Percentiles rank a stretch among this genome's conserved stretches.
Conservation (phyloP, 2,888 invertebrate species). For the Polyommatus iphigenia region DNA sequence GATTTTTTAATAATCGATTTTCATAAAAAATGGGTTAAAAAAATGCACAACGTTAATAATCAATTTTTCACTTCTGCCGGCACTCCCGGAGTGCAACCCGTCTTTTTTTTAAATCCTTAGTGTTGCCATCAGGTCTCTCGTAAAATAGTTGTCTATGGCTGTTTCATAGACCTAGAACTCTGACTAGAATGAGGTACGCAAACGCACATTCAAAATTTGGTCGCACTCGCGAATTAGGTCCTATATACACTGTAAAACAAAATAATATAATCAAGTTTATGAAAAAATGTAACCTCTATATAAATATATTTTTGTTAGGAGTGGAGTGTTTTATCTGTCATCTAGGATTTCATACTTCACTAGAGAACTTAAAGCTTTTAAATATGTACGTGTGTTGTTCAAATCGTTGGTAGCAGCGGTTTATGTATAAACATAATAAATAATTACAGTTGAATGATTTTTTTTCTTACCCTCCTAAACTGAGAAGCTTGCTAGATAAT, state of each 20-base stretch:
- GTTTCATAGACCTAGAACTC: neutral
- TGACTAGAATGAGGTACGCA: neutral
- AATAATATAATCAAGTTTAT: slow-evolving; percentile 24
- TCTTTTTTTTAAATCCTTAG: neutral
- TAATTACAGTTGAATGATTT: slow-evolving; percentile 52
- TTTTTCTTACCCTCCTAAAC: slow-evolving; percentile 46
- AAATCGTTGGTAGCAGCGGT: slow-evolving; percentile 60
- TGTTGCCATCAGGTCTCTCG: slow-evolving; percentile 21
- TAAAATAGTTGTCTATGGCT: slow-evolving; percentile 24
- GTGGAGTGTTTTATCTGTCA: slow-evolving; percentile 53
- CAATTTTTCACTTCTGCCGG: too few relatives aligned
- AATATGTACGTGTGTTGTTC: slow-evolving; percentile 66
- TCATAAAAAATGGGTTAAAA: too few relatives aligned
- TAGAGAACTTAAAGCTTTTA: slow-evolving; percentile 55
- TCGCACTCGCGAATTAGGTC: slow-evolving; percentile 12
- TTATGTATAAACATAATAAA: slow-evolving; percentile 61
- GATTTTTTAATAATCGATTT: too few relatives aligned
- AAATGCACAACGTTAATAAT: too few relatives aligned
- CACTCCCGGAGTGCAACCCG: too few relatives aligned
- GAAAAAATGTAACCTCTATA: slow-evolving; percentile 36
- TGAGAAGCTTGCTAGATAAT: too few relatives aligned
- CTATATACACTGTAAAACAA: slow-evolving; percentile 3
- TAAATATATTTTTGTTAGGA: slow-evolving; percentile 70
- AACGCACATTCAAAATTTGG: slow-evolving; percentile 25
- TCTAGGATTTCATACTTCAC: slow-evolving; percentile 38